Percentiles rank a stretch among this genome's conserved stretches.
These are phyloP conservation scores for Lophius piscatorius DNA, from an alignment of 2,113 vertebrate genomes.

Conservation along the genomic window DNA sequence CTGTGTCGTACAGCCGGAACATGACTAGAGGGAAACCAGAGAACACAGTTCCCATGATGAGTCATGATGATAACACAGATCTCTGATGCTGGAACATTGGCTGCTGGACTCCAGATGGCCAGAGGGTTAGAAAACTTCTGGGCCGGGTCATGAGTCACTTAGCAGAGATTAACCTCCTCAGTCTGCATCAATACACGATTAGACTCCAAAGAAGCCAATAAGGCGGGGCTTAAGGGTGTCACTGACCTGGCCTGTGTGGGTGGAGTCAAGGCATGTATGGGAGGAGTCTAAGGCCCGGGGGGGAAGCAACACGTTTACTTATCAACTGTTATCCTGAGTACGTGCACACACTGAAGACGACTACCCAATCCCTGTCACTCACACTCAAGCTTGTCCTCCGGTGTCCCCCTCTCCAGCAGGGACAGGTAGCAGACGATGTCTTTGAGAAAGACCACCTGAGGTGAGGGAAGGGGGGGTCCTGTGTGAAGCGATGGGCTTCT, in stretches of 20 bases:
- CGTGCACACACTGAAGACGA: too few species aligned
- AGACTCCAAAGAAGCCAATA: slow-evolving; percentile 9
- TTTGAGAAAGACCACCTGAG: slow-evolving; percentile 85
- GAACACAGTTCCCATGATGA: slow-evolving; percentile 38
- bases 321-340: too few species aligned
- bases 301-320: too few species aligned
- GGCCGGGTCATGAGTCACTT: background rate
- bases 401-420: slow-evolving; percentile 90
- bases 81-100: slow-evolving; percentile 26
- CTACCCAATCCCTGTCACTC: slow-evolving; percentile 66
- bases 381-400: slow-evolving; percentile 97
- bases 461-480: slow-evolving; percentile 29
- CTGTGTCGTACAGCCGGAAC: slow-evolving; percentile 94
- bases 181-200: slow-evolving; percentile 12
- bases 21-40: slow-evolving; percentile 82
- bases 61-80: too few species aligned
- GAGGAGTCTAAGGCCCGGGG: slow-evolving; percentile 5
- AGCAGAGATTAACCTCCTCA: slow-evolving; percentile 46
- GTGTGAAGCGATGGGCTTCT: slow-evolving; percentile 81
- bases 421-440: slow-evolving; percentile 95
- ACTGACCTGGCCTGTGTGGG: too few species aligned
- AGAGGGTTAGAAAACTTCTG: slow-evolving; percentile 14
- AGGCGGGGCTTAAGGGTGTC: too few species aligned
- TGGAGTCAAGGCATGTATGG: too few species aligned
- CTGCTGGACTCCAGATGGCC: slow-evolving; percentile 11